These are phyloP conservation scores for Subanguina moxae DNA, from an alignment of 1,140 invertebrate genomes.

Conservation along the genomic window DNA sequence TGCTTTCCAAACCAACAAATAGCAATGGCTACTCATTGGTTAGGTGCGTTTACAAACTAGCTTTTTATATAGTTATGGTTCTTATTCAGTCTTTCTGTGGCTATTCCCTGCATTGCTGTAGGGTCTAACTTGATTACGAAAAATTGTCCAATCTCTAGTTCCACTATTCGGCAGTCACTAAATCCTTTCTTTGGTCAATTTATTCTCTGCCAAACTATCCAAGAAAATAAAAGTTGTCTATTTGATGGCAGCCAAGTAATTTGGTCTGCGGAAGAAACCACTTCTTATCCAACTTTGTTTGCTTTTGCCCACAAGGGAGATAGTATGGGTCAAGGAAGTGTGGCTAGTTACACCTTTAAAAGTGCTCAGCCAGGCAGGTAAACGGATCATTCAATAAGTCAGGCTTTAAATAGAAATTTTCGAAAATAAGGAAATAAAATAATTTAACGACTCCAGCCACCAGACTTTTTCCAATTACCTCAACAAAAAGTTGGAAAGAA, in stretches of 20 bases:
- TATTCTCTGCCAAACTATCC: background rate
- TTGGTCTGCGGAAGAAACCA: background rate
- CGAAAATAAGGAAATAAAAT: no score
- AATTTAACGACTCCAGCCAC: no score
- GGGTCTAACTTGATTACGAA: background rate
- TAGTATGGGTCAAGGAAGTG: slow-evolving; percentile 1
- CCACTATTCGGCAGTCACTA: background rate
- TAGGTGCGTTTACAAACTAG: background rate
- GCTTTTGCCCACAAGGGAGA: background rate
- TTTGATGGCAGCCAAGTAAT: background rate
- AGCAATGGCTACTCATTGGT: background rate
- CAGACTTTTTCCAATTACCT: no score
- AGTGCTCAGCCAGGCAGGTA: background rate
- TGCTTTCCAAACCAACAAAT: background rate
- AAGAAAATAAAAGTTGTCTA: background rate
- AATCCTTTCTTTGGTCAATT: background rate
- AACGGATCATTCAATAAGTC: no score
- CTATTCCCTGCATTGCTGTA: background rate
- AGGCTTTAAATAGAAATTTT: no score
- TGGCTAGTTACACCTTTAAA: background rate
- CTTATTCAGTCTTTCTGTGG: background rate
- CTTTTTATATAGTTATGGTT: no score
- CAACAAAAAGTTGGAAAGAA: no score
- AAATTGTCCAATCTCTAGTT: background rate
- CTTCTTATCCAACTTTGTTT: background rate